A percentile compares a stretch with the other conserved stretches of the same genome.
These are phyloP conservation scores for Argyrosomus japonicus DNA, from an alignment of 2,113 vertebrate species.

Conservation along the genomic window DNA sequence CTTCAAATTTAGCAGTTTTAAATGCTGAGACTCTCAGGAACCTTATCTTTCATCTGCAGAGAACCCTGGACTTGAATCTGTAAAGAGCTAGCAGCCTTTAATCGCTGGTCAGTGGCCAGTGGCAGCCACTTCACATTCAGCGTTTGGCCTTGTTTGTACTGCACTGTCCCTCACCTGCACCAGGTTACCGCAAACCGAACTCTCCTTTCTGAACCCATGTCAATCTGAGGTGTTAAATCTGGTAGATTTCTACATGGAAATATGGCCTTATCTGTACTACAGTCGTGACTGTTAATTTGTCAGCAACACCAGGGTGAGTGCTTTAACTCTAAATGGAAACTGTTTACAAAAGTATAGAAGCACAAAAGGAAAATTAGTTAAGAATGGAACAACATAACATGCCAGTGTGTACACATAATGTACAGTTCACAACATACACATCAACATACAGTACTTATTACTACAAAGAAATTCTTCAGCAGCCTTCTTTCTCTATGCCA, in stretches of 20 bases:
- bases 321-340: not conserved
- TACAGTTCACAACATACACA: not conserved
- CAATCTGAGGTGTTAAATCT: not conserved
- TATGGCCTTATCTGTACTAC: not conserved
- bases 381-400: not conserved
- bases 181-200: conserved; percentile 2
- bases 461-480: conserved; percentile 31
- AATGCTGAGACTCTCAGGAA: conserved; percentile 39
- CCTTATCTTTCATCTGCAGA: conserved; percentile 64
- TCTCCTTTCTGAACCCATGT: not conserved
- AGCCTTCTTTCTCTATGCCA: conserved; percentile 1
- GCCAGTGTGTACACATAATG: not conserved
- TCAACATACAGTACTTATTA: not conserved
- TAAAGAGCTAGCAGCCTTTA: conserved; percentile 52
- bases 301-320: not conserved
- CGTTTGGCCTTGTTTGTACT: conserved; percentile 17
- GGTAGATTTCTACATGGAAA: not conserved
- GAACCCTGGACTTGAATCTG: conserved; percentile 66
- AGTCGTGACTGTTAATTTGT: not conserved
- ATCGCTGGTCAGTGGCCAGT: conserved; percentile 32
- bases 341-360: not conserved
- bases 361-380: not conserved
- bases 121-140: conserved; percentile 50
- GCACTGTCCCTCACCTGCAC: conserved; percentile 6
- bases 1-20: conserved; percentile 40